A percentile compares a stretch with the other conserved stretches of the same genome.
Evolutionary conservation across 2,888 invertebrate species (phyloP).

Genomic region (Polia nebulosa): DNA sequence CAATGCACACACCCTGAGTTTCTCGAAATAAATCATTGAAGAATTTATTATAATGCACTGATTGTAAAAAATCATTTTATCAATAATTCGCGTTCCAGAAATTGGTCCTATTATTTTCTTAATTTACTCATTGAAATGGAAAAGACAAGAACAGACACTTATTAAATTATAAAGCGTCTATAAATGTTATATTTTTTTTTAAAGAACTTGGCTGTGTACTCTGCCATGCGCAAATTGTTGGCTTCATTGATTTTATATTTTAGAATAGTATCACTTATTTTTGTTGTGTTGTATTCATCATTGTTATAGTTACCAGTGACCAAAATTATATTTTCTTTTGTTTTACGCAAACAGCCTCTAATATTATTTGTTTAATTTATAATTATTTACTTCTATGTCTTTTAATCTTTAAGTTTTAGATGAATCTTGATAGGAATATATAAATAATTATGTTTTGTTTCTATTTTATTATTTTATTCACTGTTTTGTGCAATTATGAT

Average conservation of each 20-base stretch:
- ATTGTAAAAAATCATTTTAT: too few species aligned
- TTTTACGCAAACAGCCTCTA: slow-evolving; percentile 29
- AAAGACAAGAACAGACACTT: background rate
- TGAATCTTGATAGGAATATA: slow-evolving; percentile 50
- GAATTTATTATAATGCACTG: too few species aligned
- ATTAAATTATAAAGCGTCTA: background rate
- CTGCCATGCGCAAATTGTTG: slow-evolving; percentile 10
- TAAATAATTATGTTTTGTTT: slow-evolving; percentile 56
- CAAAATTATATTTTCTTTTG: slow-evolving; percentile 13
- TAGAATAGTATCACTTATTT: too few species aligned
- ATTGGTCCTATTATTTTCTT: too few species aligned
- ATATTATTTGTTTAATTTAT: slow-evolving; percentile 25
- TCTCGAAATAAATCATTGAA: too few species aligned
- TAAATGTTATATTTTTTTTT: background rate
- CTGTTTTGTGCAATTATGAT: slow-evolving; percentile 35
- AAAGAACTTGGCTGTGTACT: slow-evolving; percentile 23
- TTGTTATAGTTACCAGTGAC: slow-evolving; percentile 31
- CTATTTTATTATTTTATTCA: slow-evolving; percentile 41
- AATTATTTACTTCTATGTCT: background rate
- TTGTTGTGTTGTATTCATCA: too few species aligned
- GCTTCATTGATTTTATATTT: background rate
- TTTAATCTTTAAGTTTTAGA: slow-evolving; percentile 57
- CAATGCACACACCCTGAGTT: too few species aligned
- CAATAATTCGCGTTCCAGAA: too few species aligned
- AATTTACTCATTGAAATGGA: too few species aligned